Conservation (phyloP, 2,113 vertebrate species). For the Amphilophus citrinellus region DNA sequence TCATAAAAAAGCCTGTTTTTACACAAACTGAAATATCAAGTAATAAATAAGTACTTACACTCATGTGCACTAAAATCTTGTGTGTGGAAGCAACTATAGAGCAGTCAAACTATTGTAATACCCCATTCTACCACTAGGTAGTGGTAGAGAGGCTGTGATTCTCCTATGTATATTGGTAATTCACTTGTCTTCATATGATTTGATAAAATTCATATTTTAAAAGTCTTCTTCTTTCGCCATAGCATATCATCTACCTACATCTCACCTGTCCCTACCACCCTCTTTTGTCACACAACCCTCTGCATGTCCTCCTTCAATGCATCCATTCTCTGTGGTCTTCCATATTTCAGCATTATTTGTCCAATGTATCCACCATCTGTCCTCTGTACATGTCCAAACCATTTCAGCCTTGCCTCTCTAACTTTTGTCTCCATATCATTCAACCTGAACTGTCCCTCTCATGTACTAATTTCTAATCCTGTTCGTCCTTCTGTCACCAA, state of each 20-base stretch:
- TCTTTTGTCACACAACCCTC: background rate
- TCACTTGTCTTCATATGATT: background rate
- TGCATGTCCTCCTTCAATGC: background rate
- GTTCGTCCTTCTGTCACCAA: background rate
- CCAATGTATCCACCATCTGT: background rate
- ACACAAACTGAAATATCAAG: background rate
- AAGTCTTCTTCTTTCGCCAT: no score
- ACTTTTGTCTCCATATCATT: background rate
- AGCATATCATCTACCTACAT: no score
- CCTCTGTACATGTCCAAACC: background rate
- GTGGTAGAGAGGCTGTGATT: background rate
- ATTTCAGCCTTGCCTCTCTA: background rate
- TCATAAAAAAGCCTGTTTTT: background rate
- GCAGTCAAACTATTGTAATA: background rate
- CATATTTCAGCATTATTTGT: background rate
- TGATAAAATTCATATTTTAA: background rate
- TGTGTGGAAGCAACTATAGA: background rate
- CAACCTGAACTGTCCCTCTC: background rate
- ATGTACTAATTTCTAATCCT: background rate
- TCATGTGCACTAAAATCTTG: background rate
- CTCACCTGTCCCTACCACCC: no score
- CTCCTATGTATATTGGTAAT: background rate
- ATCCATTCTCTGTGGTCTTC: background rate
- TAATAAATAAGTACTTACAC: background rate
- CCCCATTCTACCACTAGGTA: slow-evolving; percentile 1